Evolutionary conservation across 2,113 vertebrate species (phyloP), one percentile per base, ranked within the genome.

Genomic region (Cheilinus undulatus): DNA sequence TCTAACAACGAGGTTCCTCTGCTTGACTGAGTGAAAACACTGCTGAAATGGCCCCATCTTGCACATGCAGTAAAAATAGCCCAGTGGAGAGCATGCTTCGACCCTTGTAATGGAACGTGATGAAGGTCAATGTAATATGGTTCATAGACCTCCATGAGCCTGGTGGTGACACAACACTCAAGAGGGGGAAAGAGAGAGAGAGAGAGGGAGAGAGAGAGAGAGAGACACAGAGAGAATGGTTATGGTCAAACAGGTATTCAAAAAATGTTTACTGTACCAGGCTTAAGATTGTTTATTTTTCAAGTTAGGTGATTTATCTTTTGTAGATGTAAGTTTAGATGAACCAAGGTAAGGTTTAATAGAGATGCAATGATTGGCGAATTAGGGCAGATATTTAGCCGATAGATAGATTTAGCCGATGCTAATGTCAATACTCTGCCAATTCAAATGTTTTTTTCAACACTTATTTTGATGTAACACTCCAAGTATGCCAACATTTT

Each of bases 61-160:
- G 24, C 66, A 72, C 68, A 72, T 13, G 75, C 7, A 59, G 52
- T 58, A 85, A 83, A 88, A 85, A 86, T 71, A 88, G 61, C 67
- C 53, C 60, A 38, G 67, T 36, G 28, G 32, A 58, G 45, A 52
- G 26, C 24, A 40, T 3, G 15, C 27, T 59, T 20, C 51, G 42
- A 62, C 60, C 63, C 46, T 58, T 20, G 66, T 66, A 68, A 76
- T 66, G 77, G 54, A 85, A 84, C 12, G 43, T 79, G 78, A 81
- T 58, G 56, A 81, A 76, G 80, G 80, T 84, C 80, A 70, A 4
- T 48, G 46, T 49, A 61, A 66, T 45, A 62, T 27, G 60, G 34
- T 65, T 71, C 46, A 52, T 51, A n/a, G 30, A 65, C 48, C 45
- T 73, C 48, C 42, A 45, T 30, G 24, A 51, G 48, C 42, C 36